A percentile compares a stretch with the other conserved stretches of the same genome.
Conservation (phyloP, 2,113 vertebrate genomes). For the Clarias gariepinus region DNA sequence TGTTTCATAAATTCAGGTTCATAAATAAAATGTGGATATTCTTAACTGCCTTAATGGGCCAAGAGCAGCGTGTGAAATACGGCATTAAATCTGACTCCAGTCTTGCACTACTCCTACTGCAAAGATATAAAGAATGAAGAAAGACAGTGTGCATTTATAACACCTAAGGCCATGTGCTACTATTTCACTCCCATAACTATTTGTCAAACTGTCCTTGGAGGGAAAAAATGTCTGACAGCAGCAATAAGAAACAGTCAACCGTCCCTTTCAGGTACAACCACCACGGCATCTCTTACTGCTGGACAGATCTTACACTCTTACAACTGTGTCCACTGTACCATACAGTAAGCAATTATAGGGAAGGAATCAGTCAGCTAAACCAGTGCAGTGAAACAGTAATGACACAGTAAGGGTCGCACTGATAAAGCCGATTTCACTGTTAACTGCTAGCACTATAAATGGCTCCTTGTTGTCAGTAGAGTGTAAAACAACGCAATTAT, state of each 20-base stretch:
- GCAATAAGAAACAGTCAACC: slow-evolving; percentile 30
- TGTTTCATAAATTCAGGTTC: background rate
- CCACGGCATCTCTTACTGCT: background rate
- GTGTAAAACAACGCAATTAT: background rate
- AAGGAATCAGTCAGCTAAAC: background rate
- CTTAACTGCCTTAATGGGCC: background rate
- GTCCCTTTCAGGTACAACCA: background rate
- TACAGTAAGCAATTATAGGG: background rate
- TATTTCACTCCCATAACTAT: slow-evolving; percentile 10
- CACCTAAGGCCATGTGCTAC: background rate
- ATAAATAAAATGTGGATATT: background rate
- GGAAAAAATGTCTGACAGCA: background rate
- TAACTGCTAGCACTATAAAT: slow-evolving; percentile 50
- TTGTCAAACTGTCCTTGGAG: slow-evolving; percentile 28
- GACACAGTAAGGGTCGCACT: slow-evolving; percentile 33
- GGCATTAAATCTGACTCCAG: background rate
- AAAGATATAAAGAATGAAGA: background rate
- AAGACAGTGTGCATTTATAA: slow-evolving; percentile 16
- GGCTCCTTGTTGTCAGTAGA: slow-evolving; percentile 43
- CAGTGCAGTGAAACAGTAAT: slow-evolving; percentile 24
- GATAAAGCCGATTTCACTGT: slow-evolving; percentile 43
- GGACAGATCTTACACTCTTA: slow-evolving; percentile 1
- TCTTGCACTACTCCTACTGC: background rate
- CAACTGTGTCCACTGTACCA: background rate
- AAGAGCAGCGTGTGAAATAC: background rate